Evolutionary conservation across 92 coral and sea anemone genomes (phyloP).

Genomic region (Phymanthus crucifer): DNA sequence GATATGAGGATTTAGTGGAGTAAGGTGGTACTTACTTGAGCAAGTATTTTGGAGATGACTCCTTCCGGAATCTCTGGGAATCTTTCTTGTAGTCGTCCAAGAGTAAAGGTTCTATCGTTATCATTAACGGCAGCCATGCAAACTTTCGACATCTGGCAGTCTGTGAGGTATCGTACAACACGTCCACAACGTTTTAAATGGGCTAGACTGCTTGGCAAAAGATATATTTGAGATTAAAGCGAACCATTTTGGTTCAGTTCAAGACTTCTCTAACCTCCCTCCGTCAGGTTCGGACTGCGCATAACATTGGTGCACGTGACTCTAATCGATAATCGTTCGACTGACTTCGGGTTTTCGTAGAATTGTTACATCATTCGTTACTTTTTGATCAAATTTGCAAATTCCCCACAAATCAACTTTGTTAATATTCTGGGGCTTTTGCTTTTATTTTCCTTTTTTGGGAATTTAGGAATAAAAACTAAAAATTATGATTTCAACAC

Average conservation of each 20-base stretch:
- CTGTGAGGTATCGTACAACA: constrained; percentile 44
- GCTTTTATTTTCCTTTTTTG: neutral
- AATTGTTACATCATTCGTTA: neutral
- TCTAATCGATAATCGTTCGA: constrained; percentile 39
- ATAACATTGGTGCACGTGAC: constrained; percentile 79
- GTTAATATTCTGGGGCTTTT: neutral
- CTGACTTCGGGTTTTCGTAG: neutral
- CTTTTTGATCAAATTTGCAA: neutral
- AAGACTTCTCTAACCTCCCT: constrained; percentile 30
- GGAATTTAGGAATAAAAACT: too few species aligned
- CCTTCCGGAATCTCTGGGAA: constrained; percentile 77
- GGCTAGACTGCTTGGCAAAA: neutral
- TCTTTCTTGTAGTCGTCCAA: constrained; percentile 48
- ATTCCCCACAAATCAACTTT: neutral
- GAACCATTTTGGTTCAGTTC: constrained; percentile 17
- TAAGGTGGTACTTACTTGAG: constrained; percentile 40
- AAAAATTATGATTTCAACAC: too few species aligned
- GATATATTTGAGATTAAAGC: constrained; percentile 32
- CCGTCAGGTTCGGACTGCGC: constrained; percentile 66
- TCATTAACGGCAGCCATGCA: constrained; percentile 67
- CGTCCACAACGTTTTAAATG: constrained; percentile 26
- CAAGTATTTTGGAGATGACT: constrained; percentile 56
- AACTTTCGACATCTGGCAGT: constrained; percentile 65
- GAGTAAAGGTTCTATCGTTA: constrained; percentile 44
- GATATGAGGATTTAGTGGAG: neutral